These are phyloP conservation scores for Xylota segnis DNA, from an alignment of 2,888 invertebrate species.

Conservation along the genomic window DNA sequence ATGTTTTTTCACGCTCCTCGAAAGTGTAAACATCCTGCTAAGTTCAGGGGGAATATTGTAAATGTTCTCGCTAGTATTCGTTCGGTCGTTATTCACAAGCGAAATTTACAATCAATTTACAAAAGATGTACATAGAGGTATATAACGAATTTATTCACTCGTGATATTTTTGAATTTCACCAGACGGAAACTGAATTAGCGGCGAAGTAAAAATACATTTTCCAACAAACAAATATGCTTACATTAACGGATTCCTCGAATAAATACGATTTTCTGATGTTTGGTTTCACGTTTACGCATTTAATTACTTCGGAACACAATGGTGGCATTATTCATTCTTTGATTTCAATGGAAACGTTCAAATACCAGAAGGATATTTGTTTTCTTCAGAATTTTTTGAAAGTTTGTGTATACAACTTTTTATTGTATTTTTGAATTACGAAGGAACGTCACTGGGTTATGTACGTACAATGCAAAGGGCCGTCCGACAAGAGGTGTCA, in stretches of 20 bases:
- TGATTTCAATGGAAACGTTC: slow-evolving; percentile 26
- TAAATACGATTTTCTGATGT: slow-evolving; percentile 37
- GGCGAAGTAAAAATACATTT: slow-evolving; percentile 3
- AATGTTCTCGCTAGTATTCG: background rate
- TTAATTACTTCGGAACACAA: slow-evolving; percentile 25
- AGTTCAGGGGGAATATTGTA: slow-evolving; percentile 16
- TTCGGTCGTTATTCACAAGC: slow-evolving; percentile 1
- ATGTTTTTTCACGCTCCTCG: background rate
- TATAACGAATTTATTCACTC: slow-evolving; percentile 44
- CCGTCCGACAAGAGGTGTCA: too few relatives aligned
- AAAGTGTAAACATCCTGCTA: slow-evolving; percentile 32
- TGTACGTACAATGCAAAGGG: too few relatives aligned
- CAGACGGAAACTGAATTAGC: slow-evolving; percentile 9
- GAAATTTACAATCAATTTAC: slow-evolving; percentile 30
- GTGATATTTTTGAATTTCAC: slow-evolving; percentile 40
- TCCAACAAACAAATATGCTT: slow-evolving; percentile 11
- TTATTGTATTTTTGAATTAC: slow-evolving; percentile 3
- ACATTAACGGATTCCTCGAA: slow-evolving; percentile 9
- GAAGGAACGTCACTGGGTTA: too few relatives aligned
- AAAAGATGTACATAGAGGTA: slow-evolving; percentile 2
- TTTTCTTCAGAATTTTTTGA: background rate
- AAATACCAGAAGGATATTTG: slow-evolving; percentile 11
- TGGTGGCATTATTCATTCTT: slow-evolving; percentile 26
- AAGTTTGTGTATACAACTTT: background rate
- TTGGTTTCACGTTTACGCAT: slow-evolving; percentile 54